Conservation (phyloP, 2,888 invertebrate genomes). For the Drosophila atripex region DNA sequence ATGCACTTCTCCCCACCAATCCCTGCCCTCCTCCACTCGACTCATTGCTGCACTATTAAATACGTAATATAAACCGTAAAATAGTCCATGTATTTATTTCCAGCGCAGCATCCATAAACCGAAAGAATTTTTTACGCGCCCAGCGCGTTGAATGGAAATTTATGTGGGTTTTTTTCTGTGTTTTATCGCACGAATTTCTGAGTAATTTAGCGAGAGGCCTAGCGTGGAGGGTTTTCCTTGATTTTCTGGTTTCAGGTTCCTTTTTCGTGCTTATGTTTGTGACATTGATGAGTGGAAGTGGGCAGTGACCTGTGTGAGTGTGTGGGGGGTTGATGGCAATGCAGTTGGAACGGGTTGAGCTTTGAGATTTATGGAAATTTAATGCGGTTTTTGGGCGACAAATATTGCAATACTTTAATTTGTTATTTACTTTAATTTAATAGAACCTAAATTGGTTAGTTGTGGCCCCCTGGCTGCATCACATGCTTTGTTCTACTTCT, state of each 20-base stretch:
- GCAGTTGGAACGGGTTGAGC: constrained; percentile 11
- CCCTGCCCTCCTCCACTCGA: background rate
- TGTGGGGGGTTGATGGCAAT: constrained; percentile 22
- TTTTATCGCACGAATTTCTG: constrained; percentile 61
- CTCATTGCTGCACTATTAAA: constrained; percentile 22
- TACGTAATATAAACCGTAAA: constrained; percentile 7
- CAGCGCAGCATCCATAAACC: constrained; percentile 24
- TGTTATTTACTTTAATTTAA: background rate
- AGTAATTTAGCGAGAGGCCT: constrained; percentile 51
- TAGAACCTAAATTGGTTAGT: background rate
- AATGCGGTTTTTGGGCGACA: background rate
- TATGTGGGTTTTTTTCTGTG: constrained; percentile 35
- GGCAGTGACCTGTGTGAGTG: constrained; percentile 29
- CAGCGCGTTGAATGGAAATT: constrained; percentile 35
- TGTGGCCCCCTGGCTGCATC: constrained; percentile 12
- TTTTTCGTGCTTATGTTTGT: constrained; percentile 27
- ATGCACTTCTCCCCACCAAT: constrained; percentile 13
- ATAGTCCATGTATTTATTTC: constrained; percentile 12
- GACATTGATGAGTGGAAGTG: constrained; percentile 39
- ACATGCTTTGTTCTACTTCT: constrained; percentile 30
- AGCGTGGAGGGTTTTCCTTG: constrained; percentile 24
- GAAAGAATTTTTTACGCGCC: constrained; percentile 39
- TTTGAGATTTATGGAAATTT: constrained; percentile 6
- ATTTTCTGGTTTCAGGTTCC: constrained; percentile 6
- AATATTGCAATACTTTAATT: background rate